Conservation (phyloP, 2,888 invertebrate species). For the Masnerella sp. region DNA sequence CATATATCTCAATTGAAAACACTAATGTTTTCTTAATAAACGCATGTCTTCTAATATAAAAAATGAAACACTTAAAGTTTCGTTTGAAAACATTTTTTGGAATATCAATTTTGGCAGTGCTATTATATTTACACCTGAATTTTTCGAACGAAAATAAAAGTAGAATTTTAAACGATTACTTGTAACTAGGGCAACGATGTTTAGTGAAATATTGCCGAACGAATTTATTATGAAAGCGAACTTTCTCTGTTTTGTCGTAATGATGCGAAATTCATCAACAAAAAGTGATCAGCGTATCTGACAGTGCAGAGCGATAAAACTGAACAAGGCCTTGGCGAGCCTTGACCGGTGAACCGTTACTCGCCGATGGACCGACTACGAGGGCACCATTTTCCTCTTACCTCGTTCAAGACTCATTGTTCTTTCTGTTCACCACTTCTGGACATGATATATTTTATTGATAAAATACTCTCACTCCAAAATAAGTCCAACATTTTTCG, state of each 20-base stretch:
- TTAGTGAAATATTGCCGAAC: conserved; percentile 2
- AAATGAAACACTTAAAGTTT: too few relatives aligned
- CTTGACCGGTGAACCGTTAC: conserved; percentile 75
- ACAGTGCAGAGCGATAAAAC: conserved; percentile 54
- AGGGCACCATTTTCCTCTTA: conserved; percentile 43
- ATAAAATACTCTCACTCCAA: conserved; percentile 11
- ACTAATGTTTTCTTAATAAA: too few relatives aligned
- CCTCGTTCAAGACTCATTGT: conserved; percentile 34
- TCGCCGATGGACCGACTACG: conserved; percentile 48
- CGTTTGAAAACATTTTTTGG: too few relatives aligned
- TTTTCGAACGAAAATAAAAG: too few relatives aligned
- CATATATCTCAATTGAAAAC: too few relatives aligned
- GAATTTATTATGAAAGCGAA: conserved; percentile 24
- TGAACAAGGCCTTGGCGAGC: conserved; percentile 73
- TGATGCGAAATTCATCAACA: conserved; percentile 39
- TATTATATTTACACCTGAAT: too few relatives aligned
- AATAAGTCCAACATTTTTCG: conserved; percentile 3
- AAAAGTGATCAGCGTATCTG: conserved; percentile 40
- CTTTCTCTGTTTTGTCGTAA: conserved; percentile 40
- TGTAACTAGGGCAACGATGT: too few relatives aligned
- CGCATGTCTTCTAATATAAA: too few relatives aligned
- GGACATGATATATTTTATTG: conserved; percentile 5
- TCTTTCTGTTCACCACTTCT: conserved; percentile 27
- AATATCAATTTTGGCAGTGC: too few relatives aligned
- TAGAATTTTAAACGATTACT: too few relatives aligned